A percentile compares a stretch with the other conserved stretches of the same genome.
These are phyloP conservation scores for Salpingus planirostris DNA, from an alignment of 2,888 invertebrate genomes.

Conservation along the genomic window DNA sequence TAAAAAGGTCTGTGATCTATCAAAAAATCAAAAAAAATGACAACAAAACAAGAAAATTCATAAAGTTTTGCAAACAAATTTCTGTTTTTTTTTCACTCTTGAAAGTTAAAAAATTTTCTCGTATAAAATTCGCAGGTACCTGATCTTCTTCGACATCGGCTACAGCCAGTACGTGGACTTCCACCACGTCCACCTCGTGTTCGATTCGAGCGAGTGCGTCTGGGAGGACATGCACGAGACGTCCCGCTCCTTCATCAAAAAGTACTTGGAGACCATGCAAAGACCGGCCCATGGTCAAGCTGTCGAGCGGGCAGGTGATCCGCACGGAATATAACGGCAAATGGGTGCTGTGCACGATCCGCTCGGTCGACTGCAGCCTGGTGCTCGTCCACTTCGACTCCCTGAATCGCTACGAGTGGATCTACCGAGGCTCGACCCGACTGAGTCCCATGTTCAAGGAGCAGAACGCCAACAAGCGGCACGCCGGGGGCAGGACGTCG, in stretches of 20 bases:
- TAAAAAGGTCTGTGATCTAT: too few species aligned
- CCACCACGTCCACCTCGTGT: constrained; percentile 58
- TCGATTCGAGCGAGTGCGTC: constrained; percentile 60
- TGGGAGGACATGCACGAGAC: constrained; percentile 85
- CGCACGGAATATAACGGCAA: constrained; percentile 84
- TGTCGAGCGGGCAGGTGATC: constrained; percentile 69
- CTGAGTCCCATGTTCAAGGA: constrained; percentile 48
- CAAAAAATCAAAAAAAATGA: too few species aligned
- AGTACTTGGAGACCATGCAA: constrained; percentile 62
- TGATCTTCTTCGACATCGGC: constrained; percentile 90
- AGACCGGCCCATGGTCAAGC: constrained; percentile 81
- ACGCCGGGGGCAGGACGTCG: constrained; percentile 23
- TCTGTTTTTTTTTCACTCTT: too few species aligned
- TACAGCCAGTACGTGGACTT: constrained; percentile 79
- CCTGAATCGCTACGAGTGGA: constrained; percentile 77
- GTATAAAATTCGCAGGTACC: constrained; percentile 59
- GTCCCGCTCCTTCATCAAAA: constrained; percentile 73
- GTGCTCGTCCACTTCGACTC: constrained; percentile 77
- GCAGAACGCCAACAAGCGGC: constrained; percentile 33
- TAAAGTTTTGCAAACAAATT: too few species aligned
- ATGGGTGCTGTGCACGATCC: constrained; percentile 70
- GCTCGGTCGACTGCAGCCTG: constrained; percentile 80
- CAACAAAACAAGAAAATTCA: too few species aligned
- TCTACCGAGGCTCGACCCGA: constrained; percentile 88
- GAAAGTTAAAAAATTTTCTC: too few species aligned